These are phyloP conservation scores for Drosophila eohydei DNA, from an alignment of 2,888 invertebrate genomes.

Conservation along the genomic window DNA sequence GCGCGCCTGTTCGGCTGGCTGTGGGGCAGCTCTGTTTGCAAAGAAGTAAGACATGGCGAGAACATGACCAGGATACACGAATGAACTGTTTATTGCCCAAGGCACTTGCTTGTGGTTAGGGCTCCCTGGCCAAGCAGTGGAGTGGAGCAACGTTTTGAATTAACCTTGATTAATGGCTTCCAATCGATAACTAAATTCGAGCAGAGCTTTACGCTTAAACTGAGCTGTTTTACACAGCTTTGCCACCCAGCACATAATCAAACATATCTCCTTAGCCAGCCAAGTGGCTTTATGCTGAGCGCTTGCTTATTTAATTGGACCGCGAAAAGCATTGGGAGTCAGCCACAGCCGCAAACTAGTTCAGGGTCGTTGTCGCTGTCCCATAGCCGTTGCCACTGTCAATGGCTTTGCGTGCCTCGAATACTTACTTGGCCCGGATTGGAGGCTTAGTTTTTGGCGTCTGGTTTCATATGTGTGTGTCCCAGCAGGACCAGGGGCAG, in stretches of 20 bases:
- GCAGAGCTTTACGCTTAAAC: too few relatives aligned
- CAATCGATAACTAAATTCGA: conserved; percentile 16
- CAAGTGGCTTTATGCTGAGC: conserved; percentile 5
- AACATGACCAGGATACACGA: conserved; percentile 10
- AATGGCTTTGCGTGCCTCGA: conserved; percentile 40
- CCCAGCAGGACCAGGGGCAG: not conserved
- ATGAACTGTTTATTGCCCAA: conserved; percentile 5
- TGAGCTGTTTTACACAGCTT: not conserved
- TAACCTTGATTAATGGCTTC: not conserved
- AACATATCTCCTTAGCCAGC: not conserved
- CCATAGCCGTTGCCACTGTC: not conserved
- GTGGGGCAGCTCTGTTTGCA: not conserved
- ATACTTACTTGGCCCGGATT: conserved; percentile 55
- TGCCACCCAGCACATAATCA: not conserved
- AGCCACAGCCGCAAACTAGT: not conserved
- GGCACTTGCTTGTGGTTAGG: not conserved
- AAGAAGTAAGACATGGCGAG: not conserved
- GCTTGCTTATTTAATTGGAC: conserved; percentile 23
- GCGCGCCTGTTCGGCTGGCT: not conserved
- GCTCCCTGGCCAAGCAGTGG: not conserved
- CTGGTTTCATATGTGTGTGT: too few relatives aligned
- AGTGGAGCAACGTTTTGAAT: not conserved
- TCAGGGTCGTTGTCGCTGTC: not conserved
- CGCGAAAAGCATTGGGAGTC: conserved; percentile 6
- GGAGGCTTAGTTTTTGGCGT: not conserved